A percentile compares a stretch with the other conserved stretches of the same genome.
Evolutionary conservation across 1,140 invertebrate species (phyloP).

Genomic region (Nebria ingens): DNA sequence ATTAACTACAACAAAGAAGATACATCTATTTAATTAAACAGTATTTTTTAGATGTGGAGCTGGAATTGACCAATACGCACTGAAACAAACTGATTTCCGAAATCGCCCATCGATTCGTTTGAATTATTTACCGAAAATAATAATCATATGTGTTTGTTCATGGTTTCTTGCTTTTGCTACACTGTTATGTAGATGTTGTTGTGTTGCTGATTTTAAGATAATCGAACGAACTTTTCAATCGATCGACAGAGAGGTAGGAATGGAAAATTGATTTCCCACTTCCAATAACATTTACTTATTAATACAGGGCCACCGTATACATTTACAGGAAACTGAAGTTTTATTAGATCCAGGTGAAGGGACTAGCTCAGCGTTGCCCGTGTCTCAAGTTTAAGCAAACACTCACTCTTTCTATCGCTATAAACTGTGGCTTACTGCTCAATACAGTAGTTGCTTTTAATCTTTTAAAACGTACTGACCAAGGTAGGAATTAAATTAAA

Average conservation of each 20-base stretch:
- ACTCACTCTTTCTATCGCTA: too few relatives aligned
- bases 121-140: background rate
- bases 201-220: slow-evolving; percentile 13
- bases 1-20: too few relatives aligned
- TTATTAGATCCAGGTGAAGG: background rate
- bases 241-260: slow-evolving; percentile 11
- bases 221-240: background rate
- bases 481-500: too few relatives aligned
- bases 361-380: background rate
- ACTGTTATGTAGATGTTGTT: slow-evolving; percentile 8
- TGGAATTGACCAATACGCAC: background rate
- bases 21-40: slow-evolving; percentile 4
- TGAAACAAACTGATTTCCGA: slow-evolving; percentile 6
- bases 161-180: slow-evolving; percentile 11
- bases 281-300: background rate
- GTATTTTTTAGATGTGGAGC: slow-evolving; percentile 9
- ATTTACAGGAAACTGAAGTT: background rate
- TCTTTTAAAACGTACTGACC: too few relatives aligned
- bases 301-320: too few relatives aligned
- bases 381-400: slow-evolving; percentile 7
- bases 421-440: too few relatives aligned
- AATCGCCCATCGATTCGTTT: background rate
- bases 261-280: too few relatives aligned
- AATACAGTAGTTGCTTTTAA: too few relatives aligned
- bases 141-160: background rate